These are phyloP conservation scores for Gephyroberyx darwinii DNA, from an alignment of 2,797 vertebrate species.

Conservation along the genomic window DNA sequence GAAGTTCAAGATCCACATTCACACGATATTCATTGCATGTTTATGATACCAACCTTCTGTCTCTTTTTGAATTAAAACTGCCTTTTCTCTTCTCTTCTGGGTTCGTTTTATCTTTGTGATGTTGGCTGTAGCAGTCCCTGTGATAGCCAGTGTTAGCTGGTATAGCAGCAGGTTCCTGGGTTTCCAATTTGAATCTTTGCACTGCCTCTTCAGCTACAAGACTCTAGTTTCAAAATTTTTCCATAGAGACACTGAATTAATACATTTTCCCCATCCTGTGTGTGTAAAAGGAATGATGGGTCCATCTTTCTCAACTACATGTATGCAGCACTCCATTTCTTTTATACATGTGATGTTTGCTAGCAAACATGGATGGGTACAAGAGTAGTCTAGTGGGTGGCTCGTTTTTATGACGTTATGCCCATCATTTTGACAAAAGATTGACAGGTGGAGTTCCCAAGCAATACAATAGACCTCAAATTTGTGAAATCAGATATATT, in stretches of 20 bases:
- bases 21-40: background rate
- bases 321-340: no score
- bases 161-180: background rate
- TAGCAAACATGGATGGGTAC: no score
- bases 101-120: background rate
- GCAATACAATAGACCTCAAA: no score
- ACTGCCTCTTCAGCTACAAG: background rate
- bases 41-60: no score
- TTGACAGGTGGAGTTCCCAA: no score
- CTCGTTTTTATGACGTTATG: no score
- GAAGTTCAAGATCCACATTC: no score
- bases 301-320: background rate
- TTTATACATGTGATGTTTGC: no score
- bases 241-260: background rate
- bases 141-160: conserved; percentile 2
- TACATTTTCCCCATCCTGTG: background rate
- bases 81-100: background rate
- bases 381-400: no score
- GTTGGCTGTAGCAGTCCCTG: background rate
- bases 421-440: no score
- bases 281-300: background rate
- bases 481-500: no score
- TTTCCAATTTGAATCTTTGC: background rate
- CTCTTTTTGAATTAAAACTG: no score
- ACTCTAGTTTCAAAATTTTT: background rate